phyloP scores from a whole-genome alignment of 2,888 invertebrate species.

The Tetranychus truncatus region DNA sequence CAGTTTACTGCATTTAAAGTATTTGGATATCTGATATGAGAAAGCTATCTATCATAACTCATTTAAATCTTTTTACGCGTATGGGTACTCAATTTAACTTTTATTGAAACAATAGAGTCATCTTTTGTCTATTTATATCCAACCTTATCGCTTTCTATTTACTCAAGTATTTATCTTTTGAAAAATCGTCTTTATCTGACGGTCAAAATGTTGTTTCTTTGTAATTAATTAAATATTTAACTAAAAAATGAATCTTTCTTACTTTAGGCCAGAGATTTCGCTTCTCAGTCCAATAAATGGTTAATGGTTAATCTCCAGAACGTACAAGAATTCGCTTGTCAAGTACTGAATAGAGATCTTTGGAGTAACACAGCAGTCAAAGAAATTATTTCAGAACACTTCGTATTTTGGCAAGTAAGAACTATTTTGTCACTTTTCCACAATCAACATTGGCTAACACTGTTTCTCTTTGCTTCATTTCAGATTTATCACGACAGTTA shows the following conservation, averaged over 20 bases:
- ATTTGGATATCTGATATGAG: no score
- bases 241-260: no score
- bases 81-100: no score
- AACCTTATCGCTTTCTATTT: no score
- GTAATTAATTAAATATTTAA: no score
- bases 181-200: background rate
- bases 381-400: conserved; percentile 44
- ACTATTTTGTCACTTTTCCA: conserved; percentile 7
- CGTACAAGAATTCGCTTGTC: conserved; percentile 48
- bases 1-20: no score
- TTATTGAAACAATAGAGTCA: no score
- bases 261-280: conserved; percentile 39
- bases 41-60: no score
- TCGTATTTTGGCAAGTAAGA: conserved; percentile 49
- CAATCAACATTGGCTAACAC: background rate
- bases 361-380: conserved; percentile 47
- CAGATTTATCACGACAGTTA: conserved; percentile 38
- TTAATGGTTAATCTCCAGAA: conserved; percentile 51
- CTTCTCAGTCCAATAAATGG: conserved; percentile 44
- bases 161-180: background rate
- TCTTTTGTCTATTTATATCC: no score
- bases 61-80: no score
- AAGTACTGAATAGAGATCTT: conserved; percentile 49
- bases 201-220: background rate
- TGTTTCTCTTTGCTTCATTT: conserved; percentile 9